Base-by-base conservation (phyloP, 2,888 invertebrate species). In the Phlogophora meticulosa region DNA sequence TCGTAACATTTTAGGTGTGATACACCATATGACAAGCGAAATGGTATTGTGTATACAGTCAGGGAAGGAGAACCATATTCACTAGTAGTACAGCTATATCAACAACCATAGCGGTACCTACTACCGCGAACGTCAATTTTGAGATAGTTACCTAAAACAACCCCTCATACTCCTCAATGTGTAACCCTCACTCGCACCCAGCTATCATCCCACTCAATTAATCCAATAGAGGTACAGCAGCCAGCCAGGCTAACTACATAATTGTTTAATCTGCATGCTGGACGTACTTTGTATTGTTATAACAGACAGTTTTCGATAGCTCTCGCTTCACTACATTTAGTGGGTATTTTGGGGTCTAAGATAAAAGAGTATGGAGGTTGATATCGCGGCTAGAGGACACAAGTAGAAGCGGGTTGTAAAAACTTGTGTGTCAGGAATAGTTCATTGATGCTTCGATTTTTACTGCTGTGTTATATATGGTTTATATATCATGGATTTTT, bases 251-350 rank as follows among this genome's bases (percentile, higher is more conserved):
- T 76, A 78, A 81, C 80, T 80, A 80, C 70, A 11, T 85, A 84
- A 85, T 83, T 84, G 79, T 76, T 81, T 85, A 85, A 84, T 82
- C 81, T 80, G 72, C 80, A 72, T 75, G 56, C 76, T 79, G 52
- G 70, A 53, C 59, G 63, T 73, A 73, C 73, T 81, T 73, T 80
- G 77, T 80, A 73, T 73, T 78, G 78, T 83, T 80, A 76, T 82
- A 82, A 81, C 80, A 78, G 85, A 81, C 83, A 87, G 85, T 84
- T 84, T 87, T 85, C 86, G 80, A 87, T 86, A 83, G 83, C 72
- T 85, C 76, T 82, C 77, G 74, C 76, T 69, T 73, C 73, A 78
- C 75, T 81, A 68, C 78, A 84, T 87, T 80, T 83, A 66, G 66
- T 71, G 71, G 71, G 69, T 76, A 71, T 76, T 72, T 58, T 62